These are phyloP conservation scores for Arrhamphus sclerolepis DNA, from an alignment of 2,797 vertebrate species.

Conservation along the genomic window DNA sequence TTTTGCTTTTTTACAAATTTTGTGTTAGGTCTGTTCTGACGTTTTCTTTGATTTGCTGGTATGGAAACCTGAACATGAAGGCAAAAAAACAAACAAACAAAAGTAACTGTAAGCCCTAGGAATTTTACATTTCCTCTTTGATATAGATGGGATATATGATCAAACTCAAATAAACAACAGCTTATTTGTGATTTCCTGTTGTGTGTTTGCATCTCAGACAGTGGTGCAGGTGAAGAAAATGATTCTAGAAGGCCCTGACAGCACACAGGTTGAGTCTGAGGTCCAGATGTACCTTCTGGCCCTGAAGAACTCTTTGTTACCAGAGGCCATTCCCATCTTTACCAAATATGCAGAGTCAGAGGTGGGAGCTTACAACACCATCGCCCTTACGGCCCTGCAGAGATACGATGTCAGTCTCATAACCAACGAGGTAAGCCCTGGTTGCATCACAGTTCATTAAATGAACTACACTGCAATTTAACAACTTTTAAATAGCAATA, in stretches of 20 bases:
- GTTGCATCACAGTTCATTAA: background rate
- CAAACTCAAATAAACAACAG: background rate
- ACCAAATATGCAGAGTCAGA: constrained; percentile 87
- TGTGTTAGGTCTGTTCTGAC: no score
- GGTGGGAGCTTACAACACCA: constrained; percentile 86
- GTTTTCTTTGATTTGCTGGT: no score
- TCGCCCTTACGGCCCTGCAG: constrained; percentile 87
- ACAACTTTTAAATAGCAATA: background rate
- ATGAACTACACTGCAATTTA: background rate
- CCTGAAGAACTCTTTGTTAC: constrained; percentile 92
- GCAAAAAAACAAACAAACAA: no score
- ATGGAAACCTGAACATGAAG: no score
- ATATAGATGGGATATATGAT: no score
- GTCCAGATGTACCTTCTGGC: constrained; percentile 91
- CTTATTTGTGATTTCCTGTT: constrained; percentile 9
- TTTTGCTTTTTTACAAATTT: no score
- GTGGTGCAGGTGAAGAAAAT: constrained; percentile 90
- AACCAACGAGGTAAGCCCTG: constrained; percentile 84
- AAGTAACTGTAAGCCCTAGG: no score
- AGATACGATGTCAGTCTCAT: constrained; percentile 87
- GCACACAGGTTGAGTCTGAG: constrained; percentile 82
- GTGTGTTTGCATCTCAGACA: constrained; percentile 74
- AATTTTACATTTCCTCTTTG: no score
- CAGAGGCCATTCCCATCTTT: constrained; percentile 89
- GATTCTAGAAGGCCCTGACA: constrained; percentile 87